Evolutionary conservation across 2,888 invertebrate species (phyloP).

Genomic region (Microctonus aethiopoides): DNA sequence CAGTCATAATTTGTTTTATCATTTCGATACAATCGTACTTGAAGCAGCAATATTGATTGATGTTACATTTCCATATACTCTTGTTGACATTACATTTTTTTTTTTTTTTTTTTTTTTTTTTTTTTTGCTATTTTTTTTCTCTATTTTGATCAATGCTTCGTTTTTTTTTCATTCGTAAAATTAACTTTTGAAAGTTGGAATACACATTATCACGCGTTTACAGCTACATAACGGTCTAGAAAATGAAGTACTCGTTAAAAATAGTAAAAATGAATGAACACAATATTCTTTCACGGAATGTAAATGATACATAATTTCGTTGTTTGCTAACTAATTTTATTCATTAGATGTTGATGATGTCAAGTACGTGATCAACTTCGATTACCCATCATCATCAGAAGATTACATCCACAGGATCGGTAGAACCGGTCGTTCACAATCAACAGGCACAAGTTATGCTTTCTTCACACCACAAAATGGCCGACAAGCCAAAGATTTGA

Average conservation of each 20-base stretch:
- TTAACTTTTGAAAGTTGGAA: conserved; percentile 22
- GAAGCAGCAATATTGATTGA: background rate
- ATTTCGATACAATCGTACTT: background rate
- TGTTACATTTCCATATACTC: no score
- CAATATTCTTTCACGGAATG: background rate
- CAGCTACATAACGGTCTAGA: no score
- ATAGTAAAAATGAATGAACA: no score
- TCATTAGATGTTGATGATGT: conserved; percentile 93
- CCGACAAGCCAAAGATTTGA: conserved; percentile 88
- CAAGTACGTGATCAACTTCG: conserved; percentile 95
- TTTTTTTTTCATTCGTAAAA: conserved; percentile 20
- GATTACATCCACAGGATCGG: conserved; percentile 97
- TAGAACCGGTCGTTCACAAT: conserved; percentile 88
- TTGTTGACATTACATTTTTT: background rate
- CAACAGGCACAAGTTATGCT: conserved; percentile 92
- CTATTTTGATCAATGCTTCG: background rate
- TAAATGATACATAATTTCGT: background rate
- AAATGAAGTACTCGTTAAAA: no score
- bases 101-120: background rate
- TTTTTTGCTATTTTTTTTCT: conserved; percentile 23
- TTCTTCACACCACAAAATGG: conserved; percentile 92
- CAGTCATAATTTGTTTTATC: background rate
- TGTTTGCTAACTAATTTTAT: conserved; percentile 25
- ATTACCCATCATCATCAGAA: conserved; percentile 94
- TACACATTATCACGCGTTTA: background rate